Evolutionary conservation across 30 jellyfish, hydroid and myxozoan genomes (phyloP).

Genomic region (Hydra vulgaris): DNA sequence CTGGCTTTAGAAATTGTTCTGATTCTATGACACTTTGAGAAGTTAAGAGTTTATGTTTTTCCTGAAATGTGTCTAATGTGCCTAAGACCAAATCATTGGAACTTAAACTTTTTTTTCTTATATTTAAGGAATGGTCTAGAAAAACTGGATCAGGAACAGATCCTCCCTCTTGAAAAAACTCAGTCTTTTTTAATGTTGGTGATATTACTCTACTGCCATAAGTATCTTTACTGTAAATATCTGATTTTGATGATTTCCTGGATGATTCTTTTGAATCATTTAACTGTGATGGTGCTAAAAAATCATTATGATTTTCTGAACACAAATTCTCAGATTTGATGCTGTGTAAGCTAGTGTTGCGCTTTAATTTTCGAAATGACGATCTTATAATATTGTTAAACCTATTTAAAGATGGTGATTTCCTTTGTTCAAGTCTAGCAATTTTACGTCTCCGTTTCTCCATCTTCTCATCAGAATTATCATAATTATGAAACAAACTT

Average conservation of each 20-base stretch:
- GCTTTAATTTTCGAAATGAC: background rate
- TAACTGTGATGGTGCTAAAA: background rate
- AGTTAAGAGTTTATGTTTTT: background rate
- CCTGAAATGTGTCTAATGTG: background rate
- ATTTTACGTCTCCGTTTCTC: conserved; percentile 33
- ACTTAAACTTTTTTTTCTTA: conserved; percentile 22
- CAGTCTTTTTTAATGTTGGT: background rate
- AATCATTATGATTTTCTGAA: background rate
- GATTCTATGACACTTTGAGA: background rate
- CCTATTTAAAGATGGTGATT: background rate
- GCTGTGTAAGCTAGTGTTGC: background rate
- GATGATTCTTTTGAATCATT: background rate
- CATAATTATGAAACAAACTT: conserved; percentile 15
- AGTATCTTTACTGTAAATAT: background rate
- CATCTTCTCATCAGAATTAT: conserved; percentile 35
- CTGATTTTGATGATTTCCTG: background rate
- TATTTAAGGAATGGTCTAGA: background rate
- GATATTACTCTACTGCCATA: background rate
- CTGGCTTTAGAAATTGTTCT: background rate
- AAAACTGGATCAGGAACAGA: background rate
- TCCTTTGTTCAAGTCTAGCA: background rate
- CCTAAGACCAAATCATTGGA: conserved; percentile 5
- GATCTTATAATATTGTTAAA: background rate
- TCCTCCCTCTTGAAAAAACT: background rate
- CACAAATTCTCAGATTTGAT: background rate